Conservation (phyloP, 2,888 invertebrate genomes). For the Sympetrum striolatum region DNA sequence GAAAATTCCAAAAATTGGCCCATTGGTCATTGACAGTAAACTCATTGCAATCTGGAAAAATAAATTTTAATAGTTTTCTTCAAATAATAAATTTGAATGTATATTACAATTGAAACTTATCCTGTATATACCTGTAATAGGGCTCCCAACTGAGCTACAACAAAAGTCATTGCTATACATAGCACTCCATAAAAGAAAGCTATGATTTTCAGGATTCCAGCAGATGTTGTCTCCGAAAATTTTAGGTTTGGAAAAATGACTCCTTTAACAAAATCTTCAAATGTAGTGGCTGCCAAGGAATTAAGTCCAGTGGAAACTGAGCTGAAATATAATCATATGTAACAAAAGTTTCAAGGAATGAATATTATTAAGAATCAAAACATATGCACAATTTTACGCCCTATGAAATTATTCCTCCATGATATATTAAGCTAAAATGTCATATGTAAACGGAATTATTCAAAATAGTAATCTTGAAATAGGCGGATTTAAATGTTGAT, state of each 20-base stretch:
- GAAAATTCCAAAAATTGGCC: constrained; percentile 9
- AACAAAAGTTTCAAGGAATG: too few relatives aligned
- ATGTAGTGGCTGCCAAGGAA: background rate
- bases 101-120: background rate
- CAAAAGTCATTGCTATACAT: background rate
- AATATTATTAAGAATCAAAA: too few relatives aligned
- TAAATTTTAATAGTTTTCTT: background rate
- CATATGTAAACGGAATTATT: too few relatives aligned
- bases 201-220: background rate
- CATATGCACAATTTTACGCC: too few relatives aligned
- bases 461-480: too few relatives aligned
- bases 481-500: too few relatives aligned
- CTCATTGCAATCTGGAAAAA: constrained; percentile 19
- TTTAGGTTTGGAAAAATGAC: background rate
- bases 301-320: background rate
- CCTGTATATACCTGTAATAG: background rate
- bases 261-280: constrained; percentile 9
- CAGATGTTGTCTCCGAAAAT: background rate
- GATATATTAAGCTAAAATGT: too few relatives aligned
- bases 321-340: background rate
- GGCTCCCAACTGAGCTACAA: background rate
- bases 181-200: background rate
- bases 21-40: background rate
- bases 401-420: too few relatives aligned
- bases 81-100: background rate